These are phyloP conservation scores for Ips typographus DNA, from an alignment of 1,140 invertebrate species.

Conservation along the genomic window DNA sequence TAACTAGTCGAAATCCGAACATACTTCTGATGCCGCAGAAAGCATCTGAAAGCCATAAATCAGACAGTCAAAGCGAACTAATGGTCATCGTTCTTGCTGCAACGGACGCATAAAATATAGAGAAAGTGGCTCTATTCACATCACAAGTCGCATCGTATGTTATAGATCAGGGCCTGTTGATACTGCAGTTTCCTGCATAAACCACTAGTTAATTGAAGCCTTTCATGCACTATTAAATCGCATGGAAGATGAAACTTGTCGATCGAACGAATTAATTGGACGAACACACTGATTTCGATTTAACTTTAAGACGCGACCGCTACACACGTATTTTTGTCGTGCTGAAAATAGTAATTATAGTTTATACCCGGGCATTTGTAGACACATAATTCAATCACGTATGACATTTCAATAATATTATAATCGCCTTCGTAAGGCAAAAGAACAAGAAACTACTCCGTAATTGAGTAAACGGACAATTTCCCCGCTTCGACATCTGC, in stretches of 20 bases:
- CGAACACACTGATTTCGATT: conserved; percentile 5
- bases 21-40: conserved; percentile 2
- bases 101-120: conserved; percentile 39
- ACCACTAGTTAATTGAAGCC: conserved; percentile 28
- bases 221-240: conserved; percentile 29
- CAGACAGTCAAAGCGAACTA: conserved; percentile 36
- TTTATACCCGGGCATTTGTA: too few species aligned
- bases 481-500: too few species aligned
- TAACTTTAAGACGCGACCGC: background rate
- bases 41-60: conserved; percentile 25
- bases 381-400: too few species aligned
- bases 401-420: too few species aligned
- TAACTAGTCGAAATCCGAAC: conserved; percentile 27
- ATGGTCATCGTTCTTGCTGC: conserved; percentile 40
- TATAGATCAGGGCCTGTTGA: conserved; percentile 40
- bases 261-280: conserved; percentile 20
- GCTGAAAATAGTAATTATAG: too few species aligned
- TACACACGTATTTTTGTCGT: too few species aligned
- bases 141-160: conserved; percentile 43
- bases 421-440: too few species aligned
- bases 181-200: conserved; percentile 29
- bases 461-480: too few species aligned
- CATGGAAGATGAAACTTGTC: conserved; percentile 21
- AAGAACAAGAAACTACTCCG: too few species aligned
- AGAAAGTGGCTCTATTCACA: conserved; percentile 45